A percentile compares a stretch with the other conserved stretches of the same genome.
Conservation (phyloP, 1,140 invertebrate species). For the Apis cerana region DNA sequence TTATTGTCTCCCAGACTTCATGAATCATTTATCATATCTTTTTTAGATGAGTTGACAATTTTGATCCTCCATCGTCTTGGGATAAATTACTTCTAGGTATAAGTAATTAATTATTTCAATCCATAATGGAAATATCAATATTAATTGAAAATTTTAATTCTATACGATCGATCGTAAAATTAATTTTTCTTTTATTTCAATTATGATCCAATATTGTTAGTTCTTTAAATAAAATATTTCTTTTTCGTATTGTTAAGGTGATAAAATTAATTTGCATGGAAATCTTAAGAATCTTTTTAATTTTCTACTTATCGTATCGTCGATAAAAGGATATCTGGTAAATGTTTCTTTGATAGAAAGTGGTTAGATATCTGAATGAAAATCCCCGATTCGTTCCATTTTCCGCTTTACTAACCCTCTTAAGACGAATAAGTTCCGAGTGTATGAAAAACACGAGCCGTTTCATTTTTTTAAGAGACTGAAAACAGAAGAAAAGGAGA, state of each 20-base stretch:
- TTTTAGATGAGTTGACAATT: neutral
- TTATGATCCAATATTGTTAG: neutral
- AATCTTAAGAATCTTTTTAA: no score
- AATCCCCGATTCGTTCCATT: constrained; percentile 18
- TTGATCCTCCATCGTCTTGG: neutral
- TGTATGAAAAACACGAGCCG: constrained; percentile 24
- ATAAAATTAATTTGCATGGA: no score
- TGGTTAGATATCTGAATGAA: constrained; percentile 19
- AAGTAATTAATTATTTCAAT: neutral
- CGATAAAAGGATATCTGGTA: neutral
- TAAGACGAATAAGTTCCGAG: constrained; percentile 22
- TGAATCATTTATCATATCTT: constrained; percentile 12
- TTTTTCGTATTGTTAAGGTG: neutral
- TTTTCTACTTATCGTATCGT: neutral
- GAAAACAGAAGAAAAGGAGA: neutral
- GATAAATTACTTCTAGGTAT: neutral
- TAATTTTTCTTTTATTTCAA: neutral
- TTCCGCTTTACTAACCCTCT: constrained; percentile 34
- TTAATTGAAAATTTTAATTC: neutral
- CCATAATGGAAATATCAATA: no score
- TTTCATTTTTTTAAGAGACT: constrained; percentile 43
- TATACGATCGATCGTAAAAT: neutral
- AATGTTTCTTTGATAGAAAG: neutral
- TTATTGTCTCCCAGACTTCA: neutral
- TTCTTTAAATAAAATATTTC: no score